These are phyloP conservation scores for Agonopterix alstromeriana DNA, from an alignment of 2,888 invertebrate genomes.

Conservation along the genomic window DNA sequence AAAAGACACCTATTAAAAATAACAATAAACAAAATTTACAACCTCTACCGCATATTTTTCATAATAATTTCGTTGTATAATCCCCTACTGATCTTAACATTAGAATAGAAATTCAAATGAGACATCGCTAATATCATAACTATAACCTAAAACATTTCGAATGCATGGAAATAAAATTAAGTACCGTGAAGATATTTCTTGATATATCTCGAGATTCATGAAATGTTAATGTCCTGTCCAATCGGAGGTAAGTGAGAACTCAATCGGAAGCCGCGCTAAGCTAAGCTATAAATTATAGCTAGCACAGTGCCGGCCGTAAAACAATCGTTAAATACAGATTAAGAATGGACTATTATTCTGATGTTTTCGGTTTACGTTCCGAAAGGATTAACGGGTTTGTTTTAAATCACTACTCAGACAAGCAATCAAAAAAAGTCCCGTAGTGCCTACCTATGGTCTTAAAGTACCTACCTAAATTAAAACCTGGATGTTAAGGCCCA, in stretches of 20 bases:
- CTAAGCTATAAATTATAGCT: conserved; percentile 50
- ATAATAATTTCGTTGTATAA: no score
- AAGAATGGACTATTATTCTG: conserved; percentile 22
- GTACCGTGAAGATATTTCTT: conserved; percentile 64
- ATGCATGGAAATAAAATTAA: conserved; percentile 76
- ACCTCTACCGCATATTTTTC: no score
- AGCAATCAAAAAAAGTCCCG: no score
- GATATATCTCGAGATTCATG: conserved; percentile 6
- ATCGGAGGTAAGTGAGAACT: conserved; percentile 15
- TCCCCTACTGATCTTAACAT: not conserved
- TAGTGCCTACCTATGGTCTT: no score
- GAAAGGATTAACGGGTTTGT: not conserved
- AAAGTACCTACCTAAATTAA: no score
- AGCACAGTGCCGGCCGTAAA: conserved; percentile 44
- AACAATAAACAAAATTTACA: no score
- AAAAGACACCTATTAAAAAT: no score
- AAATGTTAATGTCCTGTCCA: conserved; percentile 16
- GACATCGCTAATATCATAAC: conserved; percentile 27
- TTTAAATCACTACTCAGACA: no score
- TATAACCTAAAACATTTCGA: conserved; percentile 3
- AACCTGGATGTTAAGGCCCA: no score
- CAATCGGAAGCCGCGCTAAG: conserved; percentile 44
- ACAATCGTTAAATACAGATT: conserved; percentile 57
- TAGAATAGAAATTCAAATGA: not conserved
- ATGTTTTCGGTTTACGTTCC: not conserved